Conservation (phyloP, 2,888 invertebrate genomes). For the Drosophila subquinaria region DNA sequence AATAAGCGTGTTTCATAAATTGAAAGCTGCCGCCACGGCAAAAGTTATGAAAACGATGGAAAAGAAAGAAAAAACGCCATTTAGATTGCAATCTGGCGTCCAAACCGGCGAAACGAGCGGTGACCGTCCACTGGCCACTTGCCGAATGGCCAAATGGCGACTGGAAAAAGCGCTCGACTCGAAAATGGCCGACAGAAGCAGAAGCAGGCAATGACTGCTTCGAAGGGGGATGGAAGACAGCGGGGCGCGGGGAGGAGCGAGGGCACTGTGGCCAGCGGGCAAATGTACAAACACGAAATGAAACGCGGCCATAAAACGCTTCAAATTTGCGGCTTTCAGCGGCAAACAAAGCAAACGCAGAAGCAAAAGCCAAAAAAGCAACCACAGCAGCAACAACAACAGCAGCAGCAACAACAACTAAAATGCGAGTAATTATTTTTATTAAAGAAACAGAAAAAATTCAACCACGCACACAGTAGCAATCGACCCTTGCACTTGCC, state of each 20-base stretch:
- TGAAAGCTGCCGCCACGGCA: conserved; percentile 73
- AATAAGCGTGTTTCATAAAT: conserved; percentile 76
- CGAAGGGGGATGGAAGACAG: not conserved
- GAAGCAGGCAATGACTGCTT: not conserved
- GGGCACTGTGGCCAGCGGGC: conserved; percentile 24
- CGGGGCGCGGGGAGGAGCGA: not conserved
- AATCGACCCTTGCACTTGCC: conserved; percentile 23
- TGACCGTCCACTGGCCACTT: conserved; percentile 27
- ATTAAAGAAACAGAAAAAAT: conserved; percentile 57
- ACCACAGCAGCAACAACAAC: conserved; percentile 26
- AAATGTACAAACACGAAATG: conserved; percentile 67
- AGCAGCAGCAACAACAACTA: conserved; percentile 33
- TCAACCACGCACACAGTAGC: conserved; percentile 12
- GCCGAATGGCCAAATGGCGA: conserved; percentile 29
- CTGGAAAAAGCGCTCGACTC: conserved; percentile 67
- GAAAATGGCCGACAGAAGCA: conserved; percentile 64
- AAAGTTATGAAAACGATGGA: conserved; percentile 70
- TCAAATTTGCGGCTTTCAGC: conserved; percentile 71
- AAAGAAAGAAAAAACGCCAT: conserved; percentile 56
- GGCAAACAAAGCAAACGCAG: conserved; percentile 55
- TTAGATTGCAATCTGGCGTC: conserved; percentile 73
- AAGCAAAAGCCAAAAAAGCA: conserved; percentile 31
- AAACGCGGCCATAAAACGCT: conserved; percentile 70
- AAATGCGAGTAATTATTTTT: conserved; percentile 74
- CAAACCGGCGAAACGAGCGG: conserved; percentile 58